These are phyloP conservation scores for Leptoteleia sp. DNA, from an alignment of 1,140 invertebrate species.

Conservation along the genomic window DNA sequence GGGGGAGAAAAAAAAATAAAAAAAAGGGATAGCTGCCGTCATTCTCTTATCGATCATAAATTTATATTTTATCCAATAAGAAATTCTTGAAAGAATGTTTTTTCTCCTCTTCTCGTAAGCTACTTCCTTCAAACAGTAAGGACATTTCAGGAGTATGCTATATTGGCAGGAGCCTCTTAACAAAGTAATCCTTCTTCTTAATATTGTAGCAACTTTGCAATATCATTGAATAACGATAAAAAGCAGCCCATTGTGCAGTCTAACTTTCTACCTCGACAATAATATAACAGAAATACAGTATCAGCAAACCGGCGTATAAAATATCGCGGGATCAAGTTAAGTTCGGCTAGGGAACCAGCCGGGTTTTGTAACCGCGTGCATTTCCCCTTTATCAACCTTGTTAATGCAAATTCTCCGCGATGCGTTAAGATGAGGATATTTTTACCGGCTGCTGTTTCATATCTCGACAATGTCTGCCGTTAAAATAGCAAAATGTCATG, in stretches of 20 bases:
- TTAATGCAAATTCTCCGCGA: slow-evolving; percentile 7
- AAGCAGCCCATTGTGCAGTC: slow-evolving; percentile 16
- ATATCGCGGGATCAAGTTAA: slow-evolving; percentile 38
- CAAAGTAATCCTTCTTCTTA: slow-evolving; percentile 24
- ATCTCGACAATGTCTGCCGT: no score
- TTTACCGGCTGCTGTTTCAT: neutral
- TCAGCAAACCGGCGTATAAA: slow-evolving; percentile 31
- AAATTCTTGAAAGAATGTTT: neutral
- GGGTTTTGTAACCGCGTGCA: slow-evolving; percentile 4
- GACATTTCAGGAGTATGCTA: slow-evolving; percentile 12
- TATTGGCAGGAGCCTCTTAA: slow-evolving; percentile 20
- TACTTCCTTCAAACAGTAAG: no score
- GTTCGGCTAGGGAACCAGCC: slow-evolving; percentile 3
- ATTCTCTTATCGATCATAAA: neutral
- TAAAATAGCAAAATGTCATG: slow-evolving; percentile 11
- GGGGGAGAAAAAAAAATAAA: no score
- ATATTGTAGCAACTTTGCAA: slow-evolving; percentile 33
- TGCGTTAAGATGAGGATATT: neutral
- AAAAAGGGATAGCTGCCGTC: no score
- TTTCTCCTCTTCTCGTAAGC: no score
- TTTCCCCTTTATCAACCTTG: slow-evolving; percentile 20
- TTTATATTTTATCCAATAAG: neutral
- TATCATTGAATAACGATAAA: slow-evolving; percentile 37
- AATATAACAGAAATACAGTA: slow-evolving; percentile 44
- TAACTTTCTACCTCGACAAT: slow-evolving; percentile 21